A percentile compares a stretch with the other conserved stretches of the same genome.
Conservation (phyloP, 2,888 invertebrate genomes). For the Clistopyga incitator region DNA sequence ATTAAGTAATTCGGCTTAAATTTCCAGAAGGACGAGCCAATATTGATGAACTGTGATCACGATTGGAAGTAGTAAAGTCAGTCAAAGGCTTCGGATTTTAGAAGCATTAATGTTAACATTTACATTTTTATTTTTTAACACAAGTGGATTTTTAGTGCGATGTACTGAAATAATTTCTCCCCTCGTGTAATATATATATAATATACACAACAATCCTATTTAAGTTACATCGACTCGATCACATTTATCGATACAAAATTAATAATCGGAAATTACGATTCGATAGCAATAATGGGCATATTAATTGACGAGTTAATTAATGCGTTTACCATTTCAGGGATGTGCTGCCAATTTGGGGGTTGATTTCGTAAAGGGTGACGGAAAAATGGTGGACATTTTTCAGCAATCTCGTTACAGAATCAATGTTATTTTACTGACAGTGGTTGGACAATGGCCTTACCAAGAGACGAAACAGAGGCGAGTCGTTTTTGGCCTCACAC, state of each 20-base stretch:
- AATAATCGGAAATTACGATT: background rate
- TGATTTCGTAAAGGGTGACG: background rate
- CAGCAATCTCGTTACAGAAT: background rate
- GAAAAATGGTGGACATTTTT: background rate
- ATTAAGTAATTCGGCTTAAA: too few relatives aligned
- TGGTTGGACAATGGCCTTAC: background rate
- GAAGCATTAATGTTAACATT: too few relatives aligned
- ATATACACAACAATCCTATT: background rate
- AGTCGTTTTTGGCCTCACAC: background rate
- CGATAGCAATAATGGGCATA: background rate
- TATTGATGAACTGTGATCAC: too few relatives aligned
- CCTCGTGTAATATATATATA: too few relatives aligned
- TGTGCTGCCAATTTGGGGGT: background rate
- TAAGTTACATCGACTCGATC: background rate
- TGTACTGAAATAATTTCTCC: too few relatives aligned
- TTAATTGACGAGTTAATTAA: background rate
- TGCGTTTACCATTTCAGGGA: background rate
- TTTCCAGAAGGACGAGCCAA: too few relatives aligned
- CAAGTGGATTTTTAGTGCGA: too few relatives aligned
- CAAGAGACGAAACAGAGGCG: background rate
- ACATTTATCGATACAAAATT: background rate
- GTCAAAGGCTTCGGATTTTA: too few relatives aligned
- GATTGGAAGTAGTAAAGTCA: too few relatives aligned
- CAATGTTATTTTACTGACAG: background rate
- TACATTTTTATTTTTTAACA: too few relatives aligned